Base-by-base conservation (phyloP, 1,140 invertebrate genomes). In the Leptinotarsa undecemlineata region DNA sequence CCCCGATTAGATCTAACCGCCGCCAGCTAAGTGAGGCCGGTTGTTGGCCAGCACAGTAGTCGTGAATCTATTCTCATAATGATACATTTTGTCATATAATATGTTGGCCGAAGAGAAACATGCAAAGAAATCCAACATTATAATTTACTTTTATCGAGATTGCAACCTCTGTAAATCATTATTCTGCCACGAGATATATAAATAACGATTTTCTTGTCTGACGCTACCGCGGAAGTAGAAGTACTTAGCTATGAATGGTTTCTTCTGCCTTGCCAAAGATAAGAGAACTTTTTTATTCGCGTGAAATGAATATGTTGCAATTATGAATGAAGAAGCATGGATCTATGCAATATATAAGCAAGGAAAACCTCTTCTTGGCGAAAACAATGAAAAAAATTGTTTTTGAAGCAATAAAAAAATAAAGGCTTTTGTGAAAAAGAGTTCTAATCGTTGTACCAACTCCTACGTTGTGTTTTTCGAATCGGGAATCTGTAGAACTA, bases 101-200 rank as follows among this genome's bases (percentile, higher is more conserved):
- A 74, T 74, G 68, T 74, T 68, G 48, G 66, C 17, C 19, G 57
- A 74, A 20, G 48, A 3, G 62, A 73, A 73, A 68, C 73, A 68
- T 74, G 73, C 73, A 69, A 68, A 60, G 73, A 69, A 69, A 69
- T 74, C 48, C 67, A 69, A 26, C 26, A 69, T 74, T 74, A 69
- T 74, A 74, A 74, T 74, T 74, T 74, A 69, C 48, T 74, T 63
- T 74, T 74, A 74, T 74, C 73, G 42, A 63, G 73, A 74, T 74
- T 61, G 33, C 64, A 69, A 69, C 48, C 60, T 70, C 57, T 68
- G 57, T 74, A 74, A 74, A 74, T 74, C 48, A 48, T 64, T n/a
- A 64, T 20, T 14, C 60, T 64, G 71, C 71, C 71, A 72, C 20
- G 19, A 72, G 61, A 64, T 57, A 64, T 72, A 64, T 72, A 51